phyloP scores from a whole-genome alignment of 2,797 vertebrate genomes.

The Sparus aurata region DNA sequence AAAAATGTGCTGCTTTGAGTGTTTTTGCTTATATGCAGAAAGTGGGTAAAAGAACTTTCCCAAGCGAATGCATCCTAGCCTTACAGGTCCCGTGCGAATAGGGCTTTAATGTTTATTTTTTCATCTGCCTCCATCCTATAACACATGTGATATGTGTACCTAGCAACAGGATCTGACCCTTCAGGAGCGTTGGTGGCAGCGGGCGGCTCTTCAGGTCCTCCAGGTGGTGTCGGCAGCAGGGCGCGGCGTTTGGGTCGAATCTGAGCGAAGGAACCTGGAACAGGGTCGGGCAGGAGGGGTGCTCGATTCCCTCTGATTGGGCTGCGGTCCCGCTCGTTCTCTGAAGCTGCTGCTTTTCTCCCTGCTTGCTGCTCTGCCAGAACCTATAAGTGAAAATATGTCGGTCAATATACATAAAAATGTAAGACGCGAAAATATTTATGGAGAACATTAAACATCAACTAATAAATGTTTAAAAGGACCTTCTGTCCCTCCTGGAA shows the following conservation, averaged over 20 bases:
- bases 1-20: too few relatives aligned
- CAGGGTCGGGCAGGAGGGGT: constrained; percentile 88
- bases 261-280: constrained; percentile 84
- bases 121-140: not conserved
- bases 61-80: too few relatives aligned
- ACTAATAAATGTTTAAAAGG: not conserved
- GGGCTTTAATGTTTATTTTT: not conserved
- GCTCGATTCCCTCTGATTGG: constrained; percentile 85
- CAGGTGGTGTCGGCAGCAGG: constrained; percentile 86
- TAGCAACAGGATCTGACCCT: constrained; percentile 85
- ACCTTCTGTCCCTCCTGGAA: constrained; percentile 89
- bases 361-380: constrained; percentile 87
- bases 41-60: too few relatives aligned
- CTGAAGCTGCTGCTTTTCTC: constrained; percentile 70
- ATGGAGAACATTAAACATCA: not conserved
- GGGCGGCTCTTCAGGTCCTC: constrained; percentile 77
- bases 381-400: constrained; percentile 58
- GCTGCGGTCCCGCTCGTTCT: constrained; percentile 85
- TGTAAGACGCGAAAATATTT: not conserved
- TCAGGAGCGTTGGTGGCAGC: constrained; percentile 68
- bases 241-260: constrained; percentile 83
- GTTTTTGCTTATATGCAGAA: too few relatives aligned
- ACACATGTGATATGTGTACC: constrained; percentile 63
- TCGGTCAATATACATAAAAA: not conserved
- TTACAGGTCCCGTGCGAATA: too few relatives aligned